phyloP scores from a whole-genome alignment of 2,113 vertebrate genomes.

The Tetraodon nigroviridis region DNA sequence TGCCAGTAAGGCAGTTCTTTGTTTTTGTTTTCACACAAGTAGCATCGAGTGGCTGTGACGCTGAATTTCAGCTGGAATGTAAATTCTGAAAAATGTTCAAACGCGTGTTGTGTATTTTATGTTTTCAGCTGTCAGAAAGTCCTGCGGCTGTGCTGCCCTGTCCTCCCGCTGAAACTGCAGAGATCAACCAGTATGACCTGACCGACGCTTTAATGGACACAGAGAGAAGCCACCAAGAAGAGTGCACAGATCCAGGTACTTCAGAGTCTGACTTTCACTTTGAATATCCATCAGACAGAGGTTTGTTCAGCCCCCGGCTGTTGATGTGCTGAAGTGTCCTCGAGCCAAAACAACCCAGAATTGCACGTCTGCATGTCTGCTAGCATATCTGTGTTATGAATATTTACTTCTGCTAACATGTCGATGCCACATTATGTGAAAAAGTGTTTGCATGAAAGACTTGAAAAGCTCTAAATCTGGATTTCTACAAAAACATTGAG shows the following conservation, averaged over 20 bases:
- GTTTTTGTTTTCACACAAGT: too few species aligned
- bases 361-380: not conserved
- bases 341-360: not conserved
- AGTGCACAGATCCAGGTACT: constrained; percentile 70
- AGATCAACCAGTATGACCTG: constrained; percentile 89
- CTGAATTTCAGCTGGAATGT: too few species aligned
- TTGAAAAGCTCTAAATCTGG: too few species aligned
- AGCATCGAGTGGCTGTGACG: too few species aligned
- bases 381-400: not conserved
- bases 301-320: not conserved
- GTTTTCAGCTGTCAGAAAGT: constrained; percentile 78
- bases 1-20: constrained; percentile 71
- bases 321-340: not conserved
- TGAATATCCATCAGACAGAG: too few species aligned
- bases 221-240: constrained; percentile 73
- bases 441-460: too few species aligned
- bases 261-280: not conserved
- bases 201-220: constrained; percentile 87
- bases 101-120: constrained; percentile 9
- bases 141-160: constrained; percentile 75
- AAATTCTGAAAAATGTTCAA: not conserved
- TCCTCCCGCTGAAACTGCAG: constrained; percentile 82
- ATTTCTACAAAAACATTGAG: too few species aligned
- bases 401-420: too few species aligned
- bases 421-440: too few species aligned